Base-by-base conservation (phyloP, 2,113 vertebrate genomes). In the Scatophagus argus region DNA sequence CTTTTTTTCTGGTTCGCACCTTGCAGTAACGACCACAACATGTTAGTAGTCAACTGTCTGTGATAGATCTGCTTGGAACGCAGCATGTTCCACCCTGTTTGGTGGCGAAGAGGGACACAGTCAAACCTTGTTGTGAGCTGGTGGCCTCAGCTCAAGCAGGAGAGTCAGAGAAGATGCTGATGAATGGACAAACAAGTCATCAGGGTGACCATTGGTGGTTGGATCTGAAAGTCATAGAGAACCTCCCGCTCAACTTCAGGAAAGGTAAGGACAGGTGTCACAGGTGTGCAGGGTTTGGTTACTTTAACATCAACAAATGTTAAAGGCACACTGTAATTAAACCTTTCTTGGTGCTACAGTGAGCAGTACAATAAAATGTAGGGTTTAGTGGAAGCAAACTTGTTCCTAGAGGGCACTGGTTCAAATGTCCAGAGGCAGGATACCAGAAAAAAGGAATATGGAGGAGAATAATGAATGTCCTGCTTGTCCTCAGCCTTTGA, bases 211-310 rank as follows among this genome's bases (percentile, higher is more conserved):
- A 88, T 1, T 82, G 79, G 81, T 84, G 93, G 75, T 84, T 94
- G 85, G 93, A 96, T 8, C 87, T 87, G 9, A 65, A 79, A n/a
- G 58, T 92, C 38, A 89, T 92, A 62, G 84, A 95, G 36, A 92
- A 87, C 21, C 87, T 97, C 1, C 95, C 96, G 1, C 91, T 90
- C 10, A 69, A 65, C 19, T 82, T 98, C 52, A 81, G 77, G 10
- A 90, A 71, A 94, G 94, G 97, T 98, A 75, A 16, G 31, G 39
- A 36, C 19, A 46, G 16, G 8, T 13, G 21, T 46, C 8, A 51
- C 23, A n/a, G 21, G 54, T 49, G 19, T 32, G 0, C 13, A 23
- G 31, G 17, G 19, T 39, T 68, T 25, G 32, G 19, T 43, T 54
- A 23, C 9, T 23, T 1, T 49, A 19, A 8, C 23, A 19, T 52